Base-by-base conservation (phyloP, 1,140 invertebrate genomes). In the Drosophila rhopaloa region DNA sequence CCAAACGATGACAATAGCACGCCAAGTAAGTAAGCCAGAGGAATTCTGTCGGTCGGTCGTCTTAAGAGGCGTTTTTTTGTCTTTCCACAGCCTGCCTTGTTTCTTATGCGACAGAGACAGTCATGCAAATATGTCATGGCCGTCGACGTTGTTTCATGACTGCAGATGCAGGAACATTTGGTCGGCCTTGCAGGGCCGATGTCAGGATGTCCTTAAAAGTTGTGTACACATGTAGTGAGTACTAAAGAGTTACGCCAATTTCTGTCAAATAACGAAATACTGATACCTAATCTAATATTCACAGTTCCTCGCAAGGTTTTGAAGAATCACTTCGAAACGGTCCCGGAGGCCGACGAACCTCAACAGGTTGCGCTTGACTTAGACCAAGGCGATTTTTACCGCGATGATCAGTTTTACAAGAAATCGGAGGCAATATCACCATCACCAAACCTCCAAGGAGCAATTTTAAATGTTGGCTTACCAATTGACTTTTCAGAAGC, bases 201-300 rank as follows among this genome's bases (percentile, higher is more conserved):
- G 97, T 97, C 75, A 94, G 95, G 60, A 97, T 97, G 93, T 98
- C 98, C 93, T 95, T 98, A 61, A 97, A 97, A 93, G 96, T 98
- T 48, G 96, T 97, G 59, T 98, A 98, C 93, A 97, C 97, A 10
- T 98, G 97, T 93, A 97, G 98, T 98, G 93, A 97, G 96, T 95
- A 73, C 4, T 47, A 32, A 50, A 0, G 38, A 5, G 6, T 13
- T 10, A 24, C 1, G 11, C 7, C 11, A 43, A 13, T 14, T 5
- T 29, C 27, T 2, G 6, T 32, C 27, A 35, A 35, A 35, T 40
- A 40, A 35, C 32, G 32, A 35, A 6, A 35, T 19, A 19, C 19
- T 19, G 19, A 35, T 24, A 29, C 24, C 6, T 2, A 41, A 3
- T 3, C 13, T 2, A 1, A 7, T 19, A 2, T 13, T 27, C 6